Evolutionary conservation across 2,888 invertebrate genomes (phyloP).

Genomic region (Euzetes globulus): DNA sequence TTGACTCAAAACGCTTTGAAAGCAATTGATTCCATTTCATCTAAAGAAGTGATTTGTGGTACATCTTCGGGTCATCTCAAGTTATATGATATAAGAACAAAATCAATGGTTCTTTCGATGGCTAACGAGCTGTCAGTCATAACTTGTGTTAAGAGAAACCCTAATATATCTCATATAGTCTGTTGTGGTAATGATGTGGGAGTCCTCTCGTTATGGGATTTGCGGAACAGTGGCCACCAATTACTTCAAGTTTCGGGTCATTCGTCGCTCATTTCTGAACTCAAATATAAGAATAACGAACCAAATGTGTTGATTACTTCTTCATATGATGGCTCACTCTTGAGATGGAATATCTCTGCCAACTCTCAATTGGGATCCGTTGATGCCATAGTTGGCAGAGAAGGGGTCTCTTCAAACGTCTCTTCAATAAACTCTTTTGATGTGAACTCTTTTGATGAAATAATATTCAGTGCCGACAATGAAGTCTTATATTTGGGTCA

Average conservation of each 20-base stretch:
- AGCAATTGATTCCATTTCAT: slow-evolving; percentile 33
- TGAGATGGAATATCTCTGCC: slow-evolving; percentile 34
- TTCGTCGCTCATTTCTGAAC: slow-evolving; percentile 25
- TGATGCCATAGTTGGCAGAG: slow-evolving; percentile 32
- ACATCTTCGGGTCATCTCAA: slow-evolving; percentile 35
- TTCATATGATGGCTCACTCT: slow-evolving; percentile 34
- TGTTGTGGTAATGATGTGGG: slow-evolving; percentile 36
- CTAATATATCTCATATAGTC: slow-evolving; percentile 31
- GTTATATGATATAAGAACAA: slow-evolving; percentile 12
- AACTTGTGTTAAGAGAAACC: slow-evolving; percentile 33
- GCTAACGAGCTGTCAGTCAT: slow-evolving; percentile 32
- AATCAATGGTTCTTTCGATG: slow-evolving; percentile 7
- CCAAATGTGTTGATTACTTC: slow-evolving; percentile 27
- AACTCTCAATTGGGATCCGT: slow-evolving; percentile 28
- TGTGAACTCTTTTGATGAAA: slow-evolving; percentile 27
- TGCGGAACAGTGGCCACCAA: slow-evolving; percentile 28
- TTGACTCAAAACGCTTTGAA: slow-evolving; percentile 33
- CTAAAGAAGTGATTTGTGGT: slow-evolving; percentile 36
- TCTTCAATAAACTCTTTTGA: slow-evolving; percentile 35
- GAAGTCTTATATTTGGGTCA: slow-evolving; percentile 35
- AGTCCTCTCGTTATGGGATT: slow-evolving; percentile 33
- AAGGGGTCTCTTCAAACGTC: background rate
- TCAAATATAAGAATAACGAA: slow-evolving; percentile 29
- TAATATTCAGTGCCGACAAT: slow-evolving; percentile 34
- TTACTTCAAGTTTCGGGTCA: slow-evolving; percentile 33